A percentile compares a stretch with the other conserved stretches of the same genome.
These are phyloP conservation scores for Genyomyrus donnyi DNA, from an alignment of 2,113 vertebrate species.

Conservation along the genomic window DNA sequence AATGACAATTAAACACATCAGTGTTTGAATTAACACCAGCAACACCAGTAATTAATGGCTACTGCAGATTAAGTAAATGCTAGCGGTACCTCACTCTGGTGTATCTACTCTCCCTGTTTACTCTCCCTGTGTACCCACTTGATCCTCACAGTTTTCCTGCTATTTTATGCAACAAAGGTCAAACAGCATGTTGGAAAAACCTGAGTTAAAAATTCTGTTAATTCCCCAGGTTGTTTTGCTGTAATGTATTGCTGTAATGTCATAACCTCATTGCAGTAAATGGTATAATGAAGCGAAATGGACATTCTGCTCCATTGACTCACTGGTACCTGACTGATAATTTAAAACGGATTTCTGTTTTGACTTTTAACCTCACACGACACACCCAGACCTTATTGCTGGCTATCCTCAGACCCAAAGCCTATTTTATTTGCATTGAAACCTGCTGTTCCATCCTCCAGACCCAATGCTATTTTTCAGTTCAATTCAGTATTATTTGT, in stretches of 20 bases:
- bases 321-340: neutral
- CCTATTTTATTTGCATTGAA: neutral
- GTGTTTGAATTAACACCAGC: constrained; percentile 32
- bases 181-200: neutral
- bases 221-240: neutral
- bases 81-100: neutral
- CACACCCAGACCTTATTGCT: neutral
- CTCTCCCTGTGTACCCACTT: neutral
- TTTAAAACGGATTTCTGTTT: neutral
- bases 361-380: neutral
- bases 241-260: neutral
- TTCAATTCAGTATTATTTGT: too few species aligned
- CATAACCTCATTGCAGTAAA: neutral
- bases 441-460: neutral
- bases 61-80: constrained; percentile 9
- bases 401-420: neutral
- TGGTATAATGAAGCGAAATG: neutral
- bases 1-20: constrained; percentile 35
- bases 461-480: neutral
- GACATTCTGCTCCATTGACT: neutral
- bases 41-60: constrained; percentile 27
- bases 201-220: neutral
- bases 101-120: neutral
- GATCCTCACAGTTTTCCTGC: neutral
- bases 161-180: neutral